These are phyloP conservation scores for Tenthredo amoena DNA, from an alignment of 2,888 invertebrate species.

Conservation along the genomic window DNA sequence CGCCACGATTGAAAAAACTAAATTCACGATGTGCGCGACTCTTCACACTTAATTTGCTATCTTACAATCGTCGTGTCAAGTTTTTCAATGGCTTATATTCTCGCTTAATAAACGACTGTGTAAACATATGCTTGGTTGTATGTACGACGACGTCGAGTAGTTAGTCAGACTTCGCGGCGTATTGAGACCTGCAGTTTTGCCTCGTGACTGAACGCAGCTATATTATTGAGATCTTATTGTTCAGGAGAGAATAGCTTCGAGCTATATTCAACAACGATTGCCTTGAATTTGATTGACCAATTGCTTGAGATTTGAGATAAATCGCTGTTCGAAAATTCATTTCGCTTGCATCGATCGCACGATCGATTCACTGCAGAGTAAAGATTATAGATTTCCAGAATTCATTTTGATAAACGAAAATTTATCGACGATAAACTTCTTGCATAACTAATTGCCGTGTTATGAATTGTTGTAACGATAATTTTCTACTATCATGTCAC, in stretches of 20 bases:
- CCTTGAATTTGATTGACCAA: slow-evolving; percentile 43
- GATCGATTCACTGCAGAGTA: not conserved
- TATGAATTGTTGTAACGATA: no score
- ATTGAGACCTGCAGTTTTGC: not conserved
- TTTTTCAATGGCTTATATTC: slow-evolving; percentile 32
- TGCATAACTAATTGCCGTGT: not conserved
- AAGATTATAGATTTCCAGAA: not conserved
- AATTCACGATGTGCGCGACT: not conserved
- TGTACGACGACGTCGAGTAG: not conserved
- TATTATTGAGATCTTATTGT: slow-evolving; percentile 38
- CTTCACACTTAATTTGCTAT: not conserved
- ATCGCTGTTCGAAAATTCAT: not conserved
- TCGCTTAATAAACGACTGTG: slow-evolving; percentile 8
- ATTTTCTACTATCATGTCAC: not conserved
- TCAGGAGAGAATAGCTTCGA: not conserved
- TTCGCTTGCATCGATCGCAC: not conserved
- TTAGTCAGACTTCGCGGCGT: not conserved
- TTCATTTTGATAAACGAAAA: not conserved
- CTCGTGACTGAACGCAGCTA: not conserved
- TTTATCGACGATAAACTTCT: not conserved
- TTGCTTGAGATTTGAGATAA: not conserved
- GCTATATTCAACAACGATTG: not conserved
- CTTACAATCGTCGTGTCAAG: not conserved
- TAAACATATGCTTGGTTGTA: not conserved
- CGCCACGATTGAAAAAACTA: not conserved